A percentile compares a stretch with the other conserved stretches of the same genome.
phyloP scores from a whole-genome alignment of 2,797 vertebrate species.

The Gymnoscopelus microlampas region DNA sequence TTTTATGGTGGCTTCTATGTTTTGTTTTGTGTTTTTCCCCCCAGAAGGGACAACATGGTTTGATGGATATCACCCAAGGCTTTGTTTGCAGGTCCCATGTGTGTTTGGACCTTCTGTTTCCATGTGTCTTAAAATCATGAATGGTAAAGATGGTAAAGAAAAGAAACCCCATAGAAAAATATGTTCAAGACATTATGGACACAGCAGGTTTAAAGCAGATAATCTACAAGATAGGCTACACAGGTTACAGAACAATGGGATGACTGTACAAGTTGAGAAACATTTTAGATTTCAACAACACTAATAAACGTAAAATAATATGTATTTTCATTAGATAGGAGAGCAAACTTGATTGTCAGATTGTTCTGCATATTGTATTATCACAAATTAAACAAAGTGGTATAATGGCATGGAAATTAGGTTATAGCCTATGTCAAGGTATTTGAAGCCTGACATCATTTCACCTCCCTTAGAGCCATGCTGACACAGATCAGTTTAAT shows the following conservation, averaged over 20 bases:
- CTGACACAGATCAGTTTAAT: constrained; percentile 57
- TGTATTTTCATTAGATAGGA: background rate
- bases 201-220: background rate
- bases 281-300: background rate
- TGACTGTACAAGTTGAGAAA: background rate
- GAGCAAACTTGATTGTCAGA: constrained; percentile 4
- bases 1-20: no score
- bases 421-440: constrained; percentile 14
- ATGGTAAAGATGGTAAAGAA: constrained; percentile 17
- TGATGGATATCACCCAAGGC: background rate
- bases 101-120: constrained; percentile 21
- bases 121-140: constrained; percentile 18
- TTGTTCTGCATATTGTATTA: constrained; percentile 1
- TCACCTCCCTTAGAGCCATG: constrained; percentile 30
- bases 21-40: no score
- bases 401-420: background rate
- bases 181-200: background rate
- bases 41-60: no score
- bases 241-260: background rate
- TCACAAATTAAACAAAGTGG: constrained; percentile 14
- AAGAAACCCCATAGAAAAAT: background rate
- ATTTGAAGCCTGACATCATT: constrained; percentile 18
- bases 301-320: background rate
- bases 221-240: background rate
- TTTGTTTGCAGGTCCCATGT: background rate